Percentiles rank a stretch among this genome's conserved stretches.
Conservation (phyloP, 2,797 vertebrate genomes). For the Siniperca undulata region DNA sequence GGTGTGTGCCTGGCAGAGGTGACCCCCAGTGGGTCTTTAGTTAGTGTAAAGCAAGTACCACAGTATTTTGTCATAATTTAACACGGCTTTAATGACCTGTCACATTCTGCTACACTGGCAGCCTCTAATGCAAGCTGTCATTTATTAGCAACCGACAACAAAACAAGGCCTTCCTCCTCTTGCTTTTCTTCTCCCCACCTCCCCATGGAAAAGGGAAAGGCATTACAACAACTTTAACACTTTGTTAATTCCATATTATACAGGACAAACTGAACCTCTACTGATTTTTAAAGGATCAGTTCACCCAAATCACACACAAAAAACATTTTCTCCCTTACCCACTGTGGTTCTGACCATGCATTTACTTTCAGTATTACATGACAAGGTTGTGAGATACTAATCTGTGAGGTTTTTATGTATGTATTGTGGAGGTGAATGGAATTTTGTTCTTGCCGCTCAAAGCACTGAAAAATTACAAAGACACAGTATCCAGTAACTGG, state of each 20-base stretch:
- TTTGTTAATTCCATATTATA: constrained; percentile 4
- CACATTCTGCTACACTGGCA: constrained; percentile 57
- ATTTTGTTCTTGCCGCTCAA: constrained; percentile 13
- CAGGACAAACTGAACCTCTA: neutral
- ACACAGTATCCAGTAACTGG: neutral
- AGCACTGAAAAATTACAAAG: constrained; percentile 18
- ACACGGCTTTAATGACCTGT: constrained; percentile 73
- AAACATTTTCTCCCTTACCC: neutral
- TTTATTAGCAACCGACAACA: constrained; percentile 62
- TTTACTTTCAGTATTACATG: constrained; percentile 6
- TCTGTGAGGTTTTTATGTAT: neutral
- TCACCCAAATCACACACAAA: neutral
- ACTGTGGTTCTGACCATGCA: neutral
- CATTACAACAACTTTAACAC: constrained; percentile 15
- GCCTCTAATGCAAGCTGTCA: constrained; percentile 65
- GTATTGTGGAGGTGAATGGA: neutral
- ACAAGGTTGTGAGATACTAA: neutral
- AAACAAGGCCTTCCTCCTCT: constrained; percentile 27
- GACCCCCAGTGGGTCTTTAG: constrained; percentile 61
- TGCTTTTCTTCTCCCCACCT: neutral
- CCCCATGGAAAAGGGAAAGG: neutral
- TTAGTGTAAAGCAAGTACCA: constrained; percentile 52
- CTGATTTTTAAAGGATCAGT: constrained; percentile 3
- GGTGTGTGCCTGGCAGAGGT: constrained; percentile 69
- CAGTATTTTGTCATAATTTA: constrained; percentile 69